A percentile compares a stretch with the other conserved stretches of the same genome.
Conservation (phyloP, 2,113 vertebrate genomes). For the Cyprinodon brontotheroides region DNA sequence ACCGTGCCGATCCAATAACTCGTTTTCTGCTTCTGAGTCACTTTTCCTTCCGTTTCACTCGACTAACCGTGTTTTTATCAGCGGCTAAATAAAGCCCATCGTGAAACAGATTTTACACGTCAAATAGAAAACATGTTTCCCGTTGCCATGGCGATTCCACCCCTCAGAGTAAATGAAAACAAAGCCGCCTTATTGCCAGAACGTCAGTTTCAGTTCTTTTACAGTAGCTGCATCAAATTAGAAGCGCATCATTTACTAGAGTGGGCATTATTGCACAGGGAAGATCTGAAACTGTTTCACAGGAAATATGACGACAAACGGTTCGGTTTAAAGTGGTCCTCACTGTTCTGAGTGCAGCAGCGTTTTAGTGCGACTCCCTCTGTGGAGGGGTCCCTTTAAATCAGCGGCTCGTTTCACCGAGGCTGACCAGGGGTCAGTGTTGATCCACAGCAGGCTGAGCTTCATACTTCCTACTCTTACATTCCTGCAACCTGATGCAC, state of each 20-base stretch:
- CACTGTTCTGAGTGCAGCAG: too few relatives aligned
- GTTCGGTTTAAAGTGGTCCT: too few relatives aligned
- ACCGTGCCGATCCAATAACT: too few relatives aligned
- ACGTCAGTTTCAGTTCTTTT: constrained; percentile 26
- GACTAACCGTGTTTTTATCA: background rate
- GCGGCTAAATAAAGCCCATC: background rate
- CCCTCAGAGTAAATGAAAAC: constrained; percentile 22
- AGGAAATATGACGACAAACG: too few relatives aligned
- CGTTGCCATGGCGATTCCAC: background rate
- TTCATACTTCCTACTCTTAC: background rate
- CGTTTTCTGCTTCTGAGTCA: background rate
- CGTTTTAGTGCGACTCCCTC: too few relatives aligned
- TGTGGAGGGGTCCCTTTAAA: too few relatives aligned
- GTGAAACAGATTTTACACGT: background rate
- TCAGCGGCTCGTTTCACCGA: too few relatives aligned
- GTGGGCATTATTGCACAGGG: too few relatives aligned
- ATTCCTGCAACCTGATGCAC: too few relatives aligned
- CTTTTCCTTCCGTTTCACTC: background rate
- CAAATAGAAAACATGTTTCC: constrained; percentile 5
- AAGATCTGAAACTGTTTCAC: background rate
- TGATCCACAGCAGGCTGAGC: background rate
- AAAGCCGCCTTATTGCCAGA: constrained; percentile 65
- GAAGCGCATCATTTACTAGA: background rate
- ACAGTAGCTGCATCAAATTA: background rate
- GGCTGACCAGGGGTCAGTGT: too few relatives aligned